A percentile compares a stretch with the other conserved stretches of the same genome.
Evolutionary conservation across 2,797 vertebrate genomes (phyloP).

Genomic region (Betta splendens): DNA sequence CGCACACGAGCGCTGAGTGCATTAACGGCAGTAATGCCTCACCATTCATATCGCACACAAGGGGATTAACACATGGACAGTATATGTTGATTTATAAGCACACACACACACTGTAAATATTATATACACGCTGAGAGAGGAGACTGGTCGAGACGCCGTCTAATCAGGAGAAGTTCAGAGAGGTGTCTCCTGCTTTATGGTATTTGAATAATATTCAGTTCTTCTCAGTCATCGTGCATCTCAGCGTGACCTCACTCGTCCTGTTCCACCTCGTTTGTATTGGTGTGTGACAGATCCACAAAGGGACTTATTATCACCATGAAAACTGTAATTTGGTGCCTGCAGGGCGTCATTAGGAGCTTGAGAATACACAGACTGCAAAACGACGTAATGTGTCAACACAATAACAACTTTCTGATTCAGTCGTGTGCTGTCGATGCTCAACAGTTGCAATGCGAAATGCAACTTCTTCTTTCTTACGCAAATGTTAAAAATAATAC

Average conservation of each 20-base stretch:
- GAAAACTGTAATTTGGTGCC: slow-evolving; percentile 56
- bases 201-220: not conserved
- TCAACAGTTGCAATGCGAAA: not conserved
- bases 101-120: slow-evolving; percentile 25
- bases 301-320: slow-evolving; percentile 22
- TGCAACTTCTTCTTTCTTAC: not conserved
- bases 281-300: slow-evolving; percentile 27
- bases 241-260: slow-evolving; percentile 37
- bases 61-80: slow-evolving; percentile 44
- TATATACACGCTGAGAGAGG: too few relatives aligned
- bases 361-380: slow-evolving; percentile 18
- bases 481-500: not conserved
- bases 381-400: slow-evolving; percentile 40
- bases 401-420: slow-evolving; percentile 33
- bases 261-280: slow-evolving; percentile 4
- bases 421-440: not conserved
- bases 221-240: slow-evolving; percentile 29
- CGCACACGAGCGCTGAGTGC: slow-evolving; percentile 16
- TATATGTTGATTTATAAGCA: slow-evolving; percentile 32
- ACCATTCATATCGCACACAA: not conserved
- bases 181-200: not conserved
- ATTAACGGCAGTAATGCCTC: slow-evolving; percentile 5
- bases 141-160: not conserved
- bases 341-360: slow-evolving; percentile 39
- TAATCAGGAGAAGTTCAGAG: slow-evolving; percentile 1